Evolutionary conservation across 2,888 invertebrate species (phyloP), one percentile per base, ranked within the genome.

Genomic region (Mythimna pallens): DNA sequence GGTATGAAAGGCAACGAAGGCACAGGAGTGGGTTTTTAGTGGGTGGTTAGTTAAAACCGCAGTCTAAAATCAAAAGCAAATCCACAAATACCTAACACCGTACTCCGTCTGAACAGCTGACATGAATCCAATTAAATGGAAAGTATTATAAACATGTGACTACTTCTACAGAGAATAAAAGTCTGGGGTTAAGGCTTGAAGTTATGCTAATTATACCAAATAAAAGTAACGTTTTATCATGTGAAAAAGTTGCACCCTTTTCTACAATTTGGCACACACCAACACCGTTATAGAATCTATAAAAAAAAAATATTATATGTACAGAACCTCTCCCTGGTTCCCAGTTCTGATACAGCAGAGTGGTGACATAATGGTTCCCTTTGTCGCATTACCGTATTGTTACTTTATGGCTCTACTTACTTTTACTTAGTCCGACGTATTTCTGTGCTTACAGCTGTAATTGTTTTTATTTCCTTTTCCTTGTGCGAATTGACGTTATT

Each of bases 381-480:
- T 85, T 84, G 77, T 84, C 80, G 74, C 85, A 83, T 84, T 83
- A 83, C 83, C 73, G 78, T 69, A 83, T 80, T 79, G 76, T 78
- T 74, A 77, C 67, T 84, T 84, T 86, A 89, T 80, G 67, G 30
- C 69, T 40, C 72, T 78, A 83, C 84, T 87, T 79, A 84, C 79
- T 81, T 80, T 76, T 79, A 77, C 82, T 85, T 78, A 83, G 79
- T 65, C 65, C 66, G 65, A 78, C 80, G 80, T 80, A 82, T 82
- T 79, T 81, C 78, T 62, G 73, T 76, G 70, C 75, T 79, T 75
- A 80, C 65, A 34, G 14, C 59, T 62, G 81, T 84, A 81, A 84
- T 84, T 83, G 76, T 74, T 74, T 84, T 77, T 75, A 76, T 71
- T 83, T 58, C 52, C 52, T 43, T 64, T 83, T 61, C 76, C 65